These are phyloP conservation scores for Pogonophryne albipinna DNA, from an alignment of 2,797 vertebrate species.

Conservation along the genomic window DNA sequence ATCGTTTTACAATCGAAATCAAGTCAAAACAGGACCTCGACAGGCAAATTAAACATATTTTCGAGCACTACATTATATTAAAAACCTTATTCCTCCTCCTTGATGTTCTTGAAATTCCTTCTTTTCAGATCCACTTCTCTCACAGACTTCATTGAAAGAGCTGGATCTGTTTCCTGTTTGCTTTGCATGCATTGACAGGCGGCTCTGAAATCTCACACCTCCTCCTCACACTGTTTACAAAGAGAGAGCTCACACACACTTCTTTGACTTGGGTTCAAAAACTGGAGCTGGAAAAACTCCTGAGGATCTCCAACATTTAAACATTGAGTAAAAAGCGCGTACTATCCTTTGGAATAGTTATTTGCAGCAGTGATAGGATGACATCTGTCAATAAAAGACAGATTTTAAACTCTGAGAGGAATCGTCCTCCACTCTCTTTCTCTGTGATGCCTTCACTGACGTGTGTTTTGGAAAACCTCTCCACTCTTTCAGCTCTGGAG, in stretches of 20 bases:
- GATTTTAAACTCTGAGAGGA: too few relatives aligned
- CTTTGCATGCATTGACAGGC: slow-evolving; percentile 39
- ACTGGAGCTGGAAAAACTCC: not conserved
- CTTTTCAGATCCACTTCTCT: not conserved
- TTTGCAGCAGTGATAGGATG: not conserved
- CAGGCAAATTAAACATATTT: not conserved
- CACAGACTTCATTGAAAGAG: not conserved
- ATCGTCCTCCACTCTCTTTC: not conserved
- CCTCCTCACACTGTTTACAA: slow-evolving; percentile 40
- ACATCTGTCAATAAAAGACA: not conserved
- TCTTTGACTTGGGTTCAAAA: not conserved
- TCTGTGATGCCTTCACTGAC: slow-evolving; percentile 11
- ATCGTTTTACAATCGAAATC: not conserved
- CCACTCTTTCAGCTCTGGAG: slow-evolving; percentile 20
- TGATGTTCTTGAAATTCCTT: slow-evolving; percentile 3
- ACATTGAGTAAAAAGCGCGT: not conserved
- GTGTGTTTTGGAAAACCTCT: slow-evolving; percentile 43
- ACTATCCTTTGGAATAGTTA: not conserved
- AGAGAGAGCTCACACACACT: slow-evolving; percentile 10
- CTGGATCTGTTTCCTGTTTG: slow-evolving; percentile 28
- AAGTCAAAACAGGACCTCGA: not conserved
- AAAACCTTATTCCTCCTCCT: fast-evolving
- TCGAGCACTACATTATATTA: not conserved
- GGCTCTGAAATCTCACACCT: slow-evolving; percentile 77
- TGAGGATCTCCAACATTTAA: not conserved